Evolutionary conservation across 1,140 invertebrate genomes (phyloP).

Genomic region (Drosophila dunni): DNA sequence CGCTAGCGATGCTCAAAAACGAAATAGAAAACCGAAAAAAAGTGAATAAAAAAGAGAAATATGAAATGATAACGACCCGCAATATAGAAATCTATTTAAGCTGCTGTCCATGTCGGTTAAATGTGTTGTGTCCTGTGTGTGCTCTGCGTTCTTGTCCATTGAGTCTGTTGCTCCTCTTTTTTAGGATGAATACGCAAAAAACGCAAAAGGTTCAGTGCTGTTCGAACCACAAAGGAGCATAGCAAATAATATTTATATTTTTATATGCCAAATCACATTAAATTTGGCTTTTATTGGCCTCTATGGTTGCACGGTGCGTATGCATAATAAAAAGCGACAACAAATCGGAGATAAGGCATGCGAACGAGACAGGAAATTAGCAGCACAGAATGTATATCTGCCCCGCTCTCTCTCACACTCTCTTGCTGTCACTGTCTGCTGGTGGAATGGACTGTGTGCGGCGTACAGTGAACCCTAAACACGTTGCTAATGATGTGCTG

Average conservation of each 20-base stretch:
- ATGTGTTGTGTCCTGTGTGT: conserved; percentile 41
- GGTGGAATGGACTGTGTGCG: conserved; percentile 6
- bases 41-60: conserved; percentile 40
- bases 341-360: conserved; percentile 68
- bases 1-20: conserved; percentile 35
- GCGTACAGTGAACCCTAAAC: conserved; percentile 53
- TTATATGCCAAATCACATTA: conserved; percentile 79
- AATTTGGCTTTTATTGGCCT: conserved; percentile 73
- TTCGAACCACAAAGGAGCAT: conserved; percentile 50
- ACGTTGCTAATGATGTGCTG: conserved; percentile 54
- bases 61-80: conserved; percentile 18
- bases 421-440: not conserved
- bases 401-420: not conserved
- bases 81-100: conserved; percentile 57
- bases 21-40: conserved; percentile 21
- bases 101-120: conserved; percentile 51
- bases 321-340: conserved; percentile 79
- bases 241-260: conserved; percentile 78
- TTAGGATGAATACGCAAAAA: not conserved
- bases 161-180: conserved; percentile 46
- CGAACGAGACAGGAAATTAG: conserved; percentile 78
- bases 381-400: conserved; percentile 20
- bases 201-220: conserved; percentile 44
- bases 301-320: conserved; percentile 57
- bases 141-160: conserved; percentile 1